Evolutionary conservation across 2,888 invertebrate species (phyloP).

Genomic region (Chalcis sispes): DNA sequence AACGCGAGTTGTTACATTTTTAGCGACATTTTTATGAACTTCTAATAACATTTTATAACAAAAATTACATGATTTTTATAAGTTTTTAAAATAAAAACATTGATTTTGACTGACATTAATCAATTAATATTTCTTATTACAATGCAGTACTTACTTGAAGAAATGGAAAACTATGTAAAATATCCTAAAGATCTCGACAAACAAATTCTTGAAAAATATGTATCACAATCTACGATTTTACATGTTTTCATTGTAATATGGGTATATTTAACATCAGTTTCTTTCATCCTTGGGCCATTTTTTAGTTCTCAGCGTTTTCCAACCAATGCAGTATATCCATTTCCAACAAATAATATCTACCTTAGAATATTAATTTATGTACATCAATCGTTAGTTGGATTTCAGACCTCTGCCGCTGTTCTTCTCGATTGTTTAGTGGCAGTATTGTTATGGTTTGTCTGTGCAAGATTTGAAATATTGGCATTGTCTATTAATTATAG

Average conservation of each 20-base stretch:
- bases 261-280: conserved; percentile 55
- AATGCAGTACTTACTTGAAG: conserved; percentile 46
- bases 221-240: conserved; percentile 54
- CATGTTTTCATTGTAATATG: conserved; percentile 54
- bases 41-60: no score
- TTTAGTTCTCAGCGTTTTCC: conserved; percentile 54
- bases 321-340: conserved; percentile 59
- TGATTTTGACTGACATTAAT: neutral
- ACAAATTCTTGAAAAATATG: conserved; percentile 58
- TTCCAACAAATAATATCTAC: conserved; percentile 55
- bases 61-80: neutral
- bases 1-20: no score
- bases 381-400: conserved; percentile 61
- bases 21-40: no score
- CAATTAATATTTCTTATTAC: conserved; percentile 10
- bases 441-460: conserved; percentile 62
- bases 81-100: neutral
- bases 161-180: conserved; percentile 45
- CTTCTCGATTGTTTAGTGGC: conserved; percentile 62
- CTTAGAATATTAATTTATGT: conserved; percentile 56
- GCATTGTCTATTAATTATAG: conserved; percentile 19
- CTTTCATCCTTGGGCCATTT: conserved; percentile 60
- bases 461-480: conserved; percentile 61
- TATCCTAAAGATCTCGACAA: conserved; percentile 33
- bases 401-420: conserved; percentile 60